phyloP scores from a whole-genome alignment of 2,888 invertebrate species.

The Salticus scenicus region DNA sequence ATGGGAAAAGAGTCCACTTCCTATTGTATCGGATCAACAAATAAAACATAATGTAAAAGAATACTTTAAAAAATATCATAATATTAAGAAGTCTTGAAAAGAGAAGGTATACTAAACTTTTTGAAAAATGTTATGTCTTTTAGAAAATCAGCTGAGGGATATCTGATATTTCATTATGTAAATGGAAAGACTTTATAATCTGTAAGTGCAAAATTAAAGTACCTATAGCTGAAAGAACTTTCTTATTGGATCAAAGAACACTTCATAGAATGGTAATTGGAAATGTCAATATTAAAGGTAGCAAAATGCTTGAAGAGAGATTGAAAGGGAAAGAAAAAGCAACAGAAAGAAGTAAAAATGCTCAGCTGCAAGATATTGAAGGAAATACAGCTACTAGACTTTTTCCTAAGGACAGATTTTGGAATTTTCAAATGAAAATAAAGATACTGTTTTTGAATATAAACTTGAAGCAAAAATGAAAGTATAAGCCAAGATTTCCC shows the following conservation, averaged over 20 bases:
- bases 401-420: no score
- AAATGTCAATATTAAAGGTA: not conserved
- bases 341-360: constrained; percentile 13
- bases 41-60: not conserved
- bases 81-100: not conserved
- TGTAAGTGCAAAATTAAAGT: constrained; percentile 28
- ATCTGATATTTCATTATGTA: constrained; percentile 24
- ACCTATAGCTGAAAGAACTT: constrained; percentile 22
- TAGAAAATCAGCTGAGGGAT: not conserved
- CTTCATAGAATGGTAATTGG: constrained; percentile 9
- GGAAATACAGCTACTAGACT: not conserved
- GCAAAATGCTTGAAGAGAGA: not conserved
- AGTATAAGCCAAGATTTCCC: not conserved
- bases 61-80: not conserved
- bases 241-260: not conserved
- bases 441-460: not conserved
- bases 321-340: not conserved
- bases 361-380: not conserved
- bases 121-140: constrained; percentile 5
- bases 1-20: constrained; percentile 13
- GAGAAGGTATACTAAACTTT: not conserved
- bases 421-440: not conserved
- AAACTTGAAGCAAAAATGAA: not conserved
- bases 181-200: constrained; percentile 23
- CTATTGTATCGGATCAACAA: constrained; percentile 13